Conservation (phyloP, 1,140 invertebrate species). For the Drosophila triauraria region DNA sequence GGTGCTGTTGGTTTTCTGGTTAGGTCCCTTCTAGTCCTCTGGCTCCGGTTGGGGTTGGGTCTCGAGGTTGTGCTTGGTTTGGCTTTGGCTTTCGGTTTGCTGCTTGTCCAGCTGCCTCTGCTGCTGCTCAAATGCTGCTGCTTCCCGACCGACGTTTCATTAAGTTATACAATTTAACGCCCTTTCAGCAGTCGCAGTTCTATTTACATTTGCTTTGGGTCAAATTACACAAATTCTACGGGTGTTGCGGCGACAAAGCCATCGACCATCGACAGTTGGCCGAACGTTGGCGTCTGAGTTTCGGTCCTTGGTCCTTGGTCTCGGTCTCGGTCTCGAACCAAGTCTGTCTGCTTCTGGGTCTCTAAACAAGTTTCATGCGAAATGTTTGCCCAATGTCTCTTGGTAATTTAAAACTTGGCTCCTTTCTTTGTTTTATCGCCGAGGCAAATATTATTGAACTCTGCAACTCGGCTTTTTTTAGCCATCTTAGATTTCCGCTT, state of each 20-base stretch:
- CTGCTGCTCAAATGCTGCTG: conserved; percentile 24
- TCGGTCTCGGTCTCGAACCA: neutral
- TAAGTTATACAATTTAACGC: conserved; percentile 84
- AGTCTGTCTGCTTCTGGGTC: conserved; percentile 19
- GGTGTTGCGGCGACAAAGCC: conserved; percentile 80
- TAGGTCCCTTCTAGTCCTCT: conserved; percentile 67
- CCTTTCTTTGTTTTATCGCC: conserved; percentile 58
- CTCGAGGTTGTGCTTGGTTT: conserved; percentile 29
- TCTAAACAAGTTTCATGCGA: conserved; percentile 72
- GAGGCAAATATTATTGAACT: conserved; percentile 74
- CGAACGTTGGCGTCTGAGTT: conserved; percentile 44
- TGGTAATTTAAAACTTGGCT: conserved; percentile 75
- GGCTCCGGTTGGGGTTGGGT: conserved; percentile 29
- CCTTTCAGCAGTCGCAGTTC: conserved; percentile 80
- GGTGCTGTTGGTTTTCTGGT: conserved; percentile 77
- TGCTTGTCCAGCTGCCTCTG: conserved; percentile 58
- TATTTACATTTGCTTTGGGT: conserved; percentile 84
- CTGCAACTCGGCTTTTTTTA: conserved; percentile 18
- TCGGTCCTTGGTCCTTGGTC: neutral
- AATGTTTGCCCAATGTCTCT: conserved; percentile 67
- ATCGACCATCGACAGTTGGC: conserved; percentile 61
- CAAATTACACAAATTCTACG: conserved; percentile 84
- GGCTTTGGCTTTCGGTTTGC: conserved; percentile 70
- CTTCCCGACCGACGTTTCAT: conserved; percentile 66
- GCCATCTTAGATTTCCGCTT: conserved; percentile 25